A percentile compares a stretch with the other conserved stretches of the same genome.
Evolutionary conservation across 2,888 invertebrate species (phyloP).

Genomic region (Papilio gigon): DNA sequence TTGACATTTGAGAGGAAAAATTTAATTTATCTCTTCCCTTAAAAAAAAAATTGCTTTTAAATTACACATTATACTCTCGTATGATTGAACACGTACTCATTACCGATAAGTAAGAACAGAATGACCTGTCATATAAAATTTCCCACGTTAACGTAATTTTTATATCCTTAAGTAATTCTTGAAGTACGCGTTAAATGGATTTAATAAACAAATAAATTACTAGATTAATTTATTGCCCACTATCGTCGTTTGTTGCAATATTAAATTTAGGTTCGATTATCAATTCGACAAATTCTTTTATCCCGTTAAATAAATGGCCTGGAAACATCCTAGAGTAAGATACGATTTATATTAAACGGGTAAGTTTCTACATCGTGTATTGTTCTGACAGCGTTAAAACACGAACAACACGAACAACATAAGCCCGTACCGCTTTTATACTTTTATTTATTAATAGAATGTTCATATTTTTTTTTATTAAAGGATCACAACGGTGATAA

Average conservation of each 20-base stretch:
- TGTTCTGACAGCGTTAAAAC: constrained; percentile 10
- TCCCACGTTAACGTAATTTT: background rate
- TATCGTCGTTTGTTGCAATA: background rate
- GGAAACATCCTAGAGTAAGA: constrained; percentile 26
- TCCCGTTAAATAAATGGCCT: constrained; percentile 14
- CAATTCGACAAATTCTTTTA: constrained; percentile 4
- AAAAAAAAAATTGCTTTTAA: constrained; percentile 9
- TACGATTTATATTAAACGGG: constrained; percentile 27
- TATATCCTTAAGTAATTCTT: background rate
- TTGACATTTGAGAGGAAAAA: constrained; percentile 15
- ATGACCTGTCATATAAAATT: background rate
- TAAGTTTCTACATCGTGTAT: constrained; percentile 19
- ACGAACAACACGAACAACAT: constrained; percentile 6
- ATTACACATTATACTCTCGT: background rate
- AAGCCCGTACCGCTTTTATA: background rate
- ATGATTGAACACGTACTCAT: background rate
- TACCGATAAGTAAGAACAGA: background rate
- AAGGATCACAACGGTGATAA: no score
- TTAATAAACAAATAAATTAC: background rate
- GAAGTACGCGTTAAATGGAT: background rate
- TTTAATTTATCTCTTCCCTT: background rate
- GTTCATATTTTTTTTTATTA: background rate
- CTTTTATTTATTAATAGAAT: background rate
- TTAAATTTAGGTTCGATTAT: constrained; percentile 4
- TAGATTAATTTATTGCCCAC: background rate